Conservation (phyloP, 1,140 invertebrate species). For the Eurytemora carolleeae region DNA sequence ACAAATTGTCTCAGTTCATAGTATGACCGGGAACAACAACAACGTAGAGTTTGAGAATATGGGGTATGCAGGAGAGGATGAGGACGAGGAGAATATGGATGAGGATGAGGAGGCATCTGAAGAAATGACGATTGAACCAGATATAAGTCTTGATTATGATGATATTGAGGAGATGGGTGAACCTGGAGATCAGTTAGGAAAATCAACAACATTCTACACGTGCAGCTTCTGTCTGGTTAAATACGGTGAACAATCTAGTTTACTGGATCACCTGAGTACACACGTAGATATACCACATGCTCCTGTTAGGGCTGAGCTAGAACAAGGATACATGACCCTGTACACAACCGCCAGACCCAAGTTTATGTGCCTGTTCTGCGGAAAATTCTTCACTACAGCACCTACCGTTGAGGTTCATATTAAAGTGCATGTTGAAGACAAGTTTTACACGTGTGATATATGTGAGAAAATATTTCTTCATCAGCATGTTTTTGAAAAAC, state of each 20-base stretch:
- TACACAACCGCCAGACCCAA: conserved; percentile 15
- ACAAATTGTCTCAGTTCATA: conserved; percentile 12
- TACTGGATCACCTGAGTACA: conserved; percentile 4
- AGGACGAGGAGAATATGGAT: background rate
- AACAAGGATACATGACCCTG: conserved; percentile 6
- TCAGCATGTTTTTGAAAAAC: too few relatives aligned
- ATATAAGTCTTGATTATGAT: conserved; percentile 3
- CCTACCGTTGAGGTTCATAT: conserved; percentile 16
- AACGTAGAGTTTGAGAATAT: background rate
- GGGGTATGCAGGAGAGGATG: background rate
- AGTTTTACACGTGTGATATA: conserved; percentile 16
- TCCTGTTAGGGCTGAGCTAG: background rate
- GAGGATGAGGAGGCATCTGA: background rate
- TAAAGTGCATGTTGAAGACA: conserved; percentile 11
- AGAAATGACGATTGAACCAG: conserved; percentile 10
- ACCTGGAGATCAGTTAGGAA: background rate
- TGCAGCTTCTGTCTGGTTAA: conserved; percentile 11
- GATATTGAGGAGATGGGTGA: background rate
- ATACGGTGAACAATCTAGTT: background rate
- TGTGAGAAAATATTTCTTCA: too few relatives aligned
- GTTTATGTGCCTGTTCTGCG: conserved; percentile 21
- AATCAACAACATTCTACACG: background rate
- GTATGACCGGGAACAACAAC: background rate
- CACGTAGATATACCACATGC: conserved; percentile 4
- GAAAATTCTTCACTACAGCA: conserved; percentile 20